Conservation (phyloP, 2,113 vertebrate species). For the Callithrix jacchus region DNA sequence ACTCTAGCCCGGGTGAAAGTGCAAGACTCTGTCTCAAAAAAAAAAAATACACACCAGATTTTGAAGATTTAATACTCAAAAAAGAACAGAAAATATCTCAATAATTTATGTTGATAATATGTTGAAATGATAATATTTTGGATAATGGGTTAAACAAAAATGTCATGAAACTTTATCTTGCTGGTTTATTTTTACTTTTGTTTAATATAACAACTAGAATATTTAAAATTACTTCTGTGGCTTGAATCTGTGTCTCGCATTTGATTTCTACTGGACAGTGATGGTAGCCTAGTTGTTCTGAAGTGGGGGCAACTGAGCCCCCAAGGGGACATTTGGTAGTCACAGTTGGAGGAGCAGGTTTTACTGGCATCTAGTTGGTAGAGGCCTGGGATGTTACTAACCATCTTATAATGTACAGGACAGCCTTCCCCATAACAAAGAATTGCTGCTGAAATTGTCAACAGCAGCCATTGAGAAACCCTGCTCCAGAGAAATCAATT, state of each 20-base stretch:
- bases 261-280: neutral
- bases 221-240: neutral
- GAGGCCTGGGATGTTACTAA: neutral
- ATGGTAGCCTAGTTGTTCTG: neutral
- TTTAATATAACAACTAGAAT: conserved; percentile 3
- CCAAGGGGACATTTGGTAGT: neutral
- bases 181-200: conserved; percentile 8
- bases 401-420: neutral
- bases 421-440: neutral
- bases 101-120: neutral
- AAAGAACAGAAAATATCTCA: neutral
- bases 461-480: neutral
- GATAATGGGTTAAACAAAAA: conserved; percentile 5
- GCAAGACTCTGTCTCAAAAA: too few species aligned
- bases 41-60: neutral
- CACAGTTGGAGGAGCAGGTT: neutral
- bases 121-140: neutral
- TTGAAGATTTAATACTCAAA: neutral
- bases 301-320: neutral
- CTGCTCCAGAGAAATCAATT: neutral
- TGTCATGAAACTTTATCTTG: neutral
- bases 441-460: neutral
- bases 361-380: neutral
- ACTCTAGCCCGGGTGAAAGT: too few species aligned
- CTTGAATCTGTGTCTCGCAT: neutral